phyloP scores from a whole-genome alignment of 1,140 invertebrate genomes.

The Dendrolimus kikuchii region DNA sequence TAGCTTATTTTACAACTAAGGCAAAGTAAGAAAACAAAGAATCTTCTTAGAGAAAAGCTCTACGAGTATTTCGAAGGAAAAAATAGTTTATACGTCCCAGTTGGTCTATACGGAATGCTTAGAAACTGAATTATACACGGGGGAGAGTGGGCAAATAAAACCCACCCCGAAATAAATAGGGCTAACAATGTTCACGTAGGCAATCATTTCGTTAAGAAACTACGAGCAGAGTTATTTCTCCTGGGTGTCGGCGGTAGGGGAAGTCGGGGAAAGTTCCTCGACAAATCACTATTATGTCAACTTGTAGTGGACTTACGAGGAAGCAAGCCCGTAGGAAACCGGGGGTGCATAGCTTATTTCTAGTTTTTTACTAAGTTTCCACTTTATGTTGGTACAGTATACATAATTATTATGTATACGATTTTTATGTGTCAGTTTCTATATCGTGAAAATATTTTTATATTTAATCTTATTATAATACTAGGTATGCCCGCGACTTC shows the following conservation, averaged over 20 bases:
- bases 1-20: too few species aligned
- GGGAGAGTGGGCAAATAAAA: constrained; percentile 53
- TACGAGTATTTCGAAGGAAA: constrained; percentile 13
- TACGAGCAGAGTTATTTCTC: constrained; percentile 57
- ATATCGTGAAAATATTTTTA: background rate
- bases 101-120: constrained; percentile 55
- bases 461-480: too few species aligned
- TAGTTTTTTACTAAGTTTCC: constrained; percentile 1
- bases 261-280: constrained; percentile 24
- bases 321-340: constrained; percentile 5
- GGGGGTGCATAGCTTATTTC: constrained; percentile 12
- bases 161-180: constrained; percentile 54
- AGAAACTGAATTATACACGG: constrained; percentile 60
- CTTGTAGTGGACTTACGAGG: constrained; percentile 24
- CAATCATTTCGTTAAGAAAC: constrained; percentile 64
- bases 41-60: background rate
- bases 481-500: too few species aligned
- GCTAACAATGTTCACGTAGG: constrained; percentile 56
- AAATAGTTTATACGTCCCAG: constrained; percentile 51
- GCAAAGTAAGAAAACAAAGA: too few species aligned
- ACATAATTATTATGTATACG: background rate
- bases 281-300: constrained; percentile 49
- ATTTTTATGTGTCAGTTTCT: too few species aligned
- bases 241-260: constrained; percentile 34
- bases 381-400: background rate